These are phyloP conservation scores for Leptopilina boulardi DNA, from an alignment of 1,140 invertebrate genomes.

Conservation along the genomic window DNA sequence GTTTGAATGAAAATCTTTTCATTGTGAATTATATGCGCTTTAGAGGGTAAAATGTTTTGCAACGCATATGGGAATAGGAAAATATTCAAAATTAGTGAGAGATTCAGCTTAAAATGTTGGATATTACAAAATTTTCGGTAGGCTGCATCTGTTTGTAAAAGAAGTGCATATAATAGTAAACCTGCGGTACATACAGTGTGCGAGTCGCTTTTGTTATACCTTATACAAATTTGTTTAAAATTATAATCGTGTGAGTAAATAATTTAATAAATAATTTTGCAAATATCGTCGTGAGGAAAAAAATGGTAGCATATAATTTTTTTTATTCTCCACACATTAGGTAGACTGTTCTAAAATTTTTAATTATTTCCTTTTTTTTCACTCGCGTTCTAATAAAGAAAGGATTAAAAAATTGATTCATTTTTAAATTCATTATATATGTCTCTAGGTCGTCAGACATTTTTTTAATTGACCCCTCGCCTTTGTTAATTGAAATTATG, in stretches of 20 bases:
- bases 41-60: background rate
- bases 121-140: constrained; percentile 17
- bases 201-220: background rate
- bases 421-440: no score
- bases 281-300: background rate
- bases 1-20: background rate
- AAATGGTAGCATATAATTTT: background rate
- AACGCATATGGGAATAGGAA: no score
- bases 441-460: no score
- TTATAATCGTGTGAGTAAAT: background rate
- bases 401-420: no score
- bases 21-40: background rate
- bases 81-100: constrained; percentile 28
- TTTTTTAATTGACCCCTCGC: no score
- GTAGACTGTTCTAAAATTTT: no score
- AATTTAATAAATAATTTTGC: background rate
- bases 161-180: background rate
- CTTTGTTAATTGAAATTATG: no score
- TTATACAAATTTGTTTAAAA: constrained; percentile 1
- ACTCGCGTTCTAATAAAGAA: no score
- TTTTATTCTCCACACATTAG: no score
- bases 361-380: no score
- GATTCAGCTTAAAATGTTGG: constrained; percentile 8
- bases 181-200: background rate
- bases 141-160: constrained; percentile 19